A percentile compares a stretch with the other conserved stretches of the same genome.
These are phyloP conservation scores for Physocephala rufipes DNA, from an alignment of 2,888 invertebrate species.

Conservation along the genomic window DNA sequence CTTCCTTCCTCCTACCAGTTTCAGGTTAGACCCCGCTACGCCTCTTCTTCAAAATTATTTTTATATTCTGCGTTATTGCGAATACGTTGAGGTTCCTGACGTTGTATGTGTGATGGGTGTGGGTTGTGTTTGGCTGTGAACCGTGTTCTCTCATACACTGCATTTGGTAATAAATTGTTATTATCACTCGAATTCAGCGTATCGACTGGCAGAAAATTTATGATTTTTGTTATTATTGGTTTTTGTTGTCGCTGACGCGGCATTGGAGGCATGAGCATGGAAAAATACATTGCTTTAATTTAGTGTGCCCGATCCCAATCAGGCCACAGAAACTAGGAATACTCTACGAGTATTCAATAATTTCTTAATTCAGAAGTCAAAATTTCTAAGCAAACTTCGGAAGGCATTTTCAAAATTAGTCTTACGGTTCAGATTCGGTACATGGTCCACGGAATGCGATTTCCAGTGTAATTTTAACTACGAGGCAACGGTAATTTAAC, in stretches of 20 bases:
- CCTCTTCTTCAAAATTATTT: not conserved
- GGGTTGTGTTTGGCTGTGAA: not conserved
- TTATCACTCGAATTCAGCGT: slow-evolving; percentile 61
- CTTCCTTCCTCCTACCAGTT: no score
- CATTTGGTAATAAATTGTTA: slow-evolving; percentile 58
- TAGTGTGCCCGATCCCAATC: not conserved
- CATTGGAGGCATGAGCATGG: not conserved
- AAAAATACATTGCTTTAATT: slow-evolving; percentile 18
- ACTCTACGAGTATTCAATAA: no score
- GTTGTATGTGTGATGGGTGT: slow-evolving; percentile 1
- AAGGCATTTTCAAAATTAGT: no score
- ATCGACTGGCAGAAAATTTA: slow-evolving; percentile 55
- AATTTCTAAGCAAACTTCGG: no score
- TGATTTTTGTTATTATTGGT: slow-evolving; percentile 60
- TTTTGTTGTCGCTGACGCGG: not conserved
- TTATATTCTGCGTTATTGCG: slow-evolving; percentile 18
- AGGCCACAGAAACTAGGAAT: no score
- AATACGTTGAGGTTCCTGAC: not conserved
- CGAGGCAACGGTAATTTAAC: no score
- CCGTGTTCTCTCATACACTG: slow-evolving; percentile 14
- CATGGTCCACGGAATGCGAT: no score
- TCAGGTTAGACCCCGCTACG: not conserved
- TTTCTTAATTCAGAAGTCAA: no score
- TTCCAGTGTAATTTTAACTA: no score
- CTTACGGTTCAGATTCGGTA: no score